A percentile compares a stretch with the other conserved stretches of the same genome.
Conservation (phyloP, 37 sponge, comb jelly and placozoan genomes). For the Beroe forskalii region DNA sequence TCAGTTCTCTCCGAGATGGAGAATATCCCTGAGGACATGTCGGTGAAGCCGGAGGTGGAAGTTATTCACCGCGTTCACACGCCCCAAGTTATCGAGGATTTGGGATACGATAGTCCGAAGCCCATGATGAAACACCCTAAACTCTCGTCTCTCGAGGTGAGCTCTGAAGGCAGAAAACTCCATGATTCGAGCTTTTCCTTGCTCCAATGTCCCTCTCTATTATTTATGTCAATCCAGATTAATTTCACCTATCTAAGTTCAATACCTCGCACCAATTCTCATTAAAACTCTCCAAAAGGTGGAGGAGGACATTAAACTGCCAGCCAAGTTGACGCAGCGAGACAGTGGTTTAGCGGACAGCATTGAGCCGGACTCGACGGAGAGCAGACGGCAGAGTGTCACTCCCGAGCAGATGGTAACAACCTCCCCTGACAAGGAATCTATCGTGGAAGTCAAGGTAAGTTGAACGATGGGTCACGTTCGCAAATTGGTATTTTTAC, state of each 20-base stretch:
- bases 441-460: neutral
- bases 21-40: neutral
- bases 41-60: neutral
- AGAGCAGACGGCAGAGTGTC: constrained; percentile 38
- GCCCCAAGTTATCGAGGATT: neutral
- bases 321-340: constrained; percentile 62
- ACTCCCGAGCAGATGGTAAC: constrained; percentile 16
- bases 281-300: neutral
- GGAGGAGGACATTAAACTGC: neutral
- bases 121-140: constrained; percentile 35
- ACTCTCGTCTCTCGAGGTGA: constrained; percentile 15
- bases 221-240: too few relatives aligned
- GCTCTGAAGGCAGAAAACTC: too few relatives aligned
- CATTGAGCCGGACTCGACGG: constrained; percentile 54
- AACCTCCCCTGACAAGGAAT: neutral
- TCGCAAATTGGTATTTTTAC: too few relatives aligned
- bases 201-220: too few relatives aligned
- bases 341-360: constrained; percentile 63
- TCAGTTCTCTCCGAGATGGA: constrained; percentile 26
- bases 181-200: too few relatives aligned
- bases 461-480: too few relatives aligned
- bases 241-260: too few relatives aligned
- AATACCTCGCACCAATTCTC: too few relatives aligned
- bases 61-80: neutral
- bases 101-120: constrained; percentile 61